phyloP scores from a whole-genome alignment of 2,113 vertebrate genomes.

The Sciurus niger region DNA sequence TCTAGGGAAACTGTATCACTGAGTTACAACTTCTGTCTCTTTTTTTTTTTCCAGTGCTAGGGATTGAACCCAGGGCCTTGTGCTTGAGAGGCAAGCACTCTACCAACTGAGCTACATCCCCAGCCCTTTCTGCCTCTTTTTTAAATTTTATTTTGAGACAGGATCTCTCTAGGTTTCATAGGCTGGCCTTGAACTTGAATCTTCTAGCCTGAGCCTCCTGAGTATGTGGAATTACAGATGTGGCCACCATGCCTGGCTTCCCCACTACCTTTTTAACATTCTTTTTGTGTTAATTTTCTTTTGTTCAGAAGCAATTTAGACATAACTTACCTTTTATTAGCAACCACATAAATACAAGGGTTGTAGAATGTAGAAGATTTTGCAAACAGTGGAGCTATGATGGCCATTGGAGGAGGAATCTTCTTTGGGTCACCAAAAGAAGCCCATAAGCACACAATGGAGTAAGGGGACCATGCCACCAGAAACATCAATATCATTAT shows the following conservation, averaged over 20 bases:
- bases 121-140: neutral
- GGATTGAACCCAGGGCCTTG: neutral
- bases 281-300: neutral
- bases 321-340: constrained; percentile 96
- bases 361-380: constrained; percentile 99
- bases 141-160: neutral
- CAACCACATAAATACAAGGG: constrained; percentile 97
- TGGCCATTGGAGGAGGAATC: constrained; percentile 96
- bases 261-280: neutral
- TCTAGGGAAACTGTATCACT: too few species aligned
- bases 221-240: neutral
- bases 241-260: neutral
- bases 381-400: constrained; percentile 98
- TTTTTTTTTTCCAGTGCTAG: neutral
- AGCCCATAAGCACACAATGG: constrained; percentile 97
- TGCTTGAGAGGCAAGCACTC: neutral
- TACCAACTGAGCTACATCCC: neutral
- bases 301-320: constrained; percentile 22
- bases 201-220: neutral
- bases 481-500: constrained; percentile 98
- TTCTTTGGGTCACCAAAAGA: constrained; percentile 95
- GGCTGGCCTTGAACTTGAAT: neutral
- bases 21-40: neutral
- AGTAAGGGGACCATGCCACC: constrained; percentile 98
- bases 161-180: neutral